Evolutionary conservation across 2,113 vertebrate species (phyloP).

Genomic region (Pardalotus punctatus): DNA sequence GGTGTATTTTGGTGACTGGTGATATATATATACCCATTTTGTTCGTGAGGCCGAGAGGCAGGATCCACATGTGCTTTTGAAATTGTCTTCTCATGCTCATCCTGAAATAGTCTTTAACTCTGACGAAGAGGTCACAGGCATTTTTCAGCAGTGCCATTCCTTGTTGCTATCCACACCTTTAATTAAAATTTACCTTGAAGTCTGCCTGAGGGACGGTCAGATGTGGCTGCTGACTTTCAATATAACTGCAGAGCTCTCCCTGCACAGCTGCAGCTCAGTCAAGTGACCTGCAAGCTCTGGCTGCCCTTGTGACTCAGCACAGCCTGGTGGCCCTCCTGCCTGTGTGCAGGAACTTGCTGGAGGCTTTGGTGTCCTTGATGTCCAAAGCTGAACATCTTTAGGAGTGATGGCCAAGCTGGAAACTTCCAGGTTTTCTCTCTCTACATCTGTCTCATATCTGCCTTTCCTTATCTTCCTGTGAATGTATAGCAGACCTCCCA

Average conservation of each 20-base stretch:
- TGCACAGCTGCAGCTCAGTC: neutral
- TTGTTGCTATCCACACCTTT: neutral
- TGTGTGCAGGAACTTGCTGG: neutral
- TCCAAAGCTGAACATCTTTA: neutral
- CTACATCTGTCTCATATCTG: neutral
- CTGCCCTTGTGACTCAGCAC: neutral
- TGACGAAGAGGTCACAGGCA: neutral
- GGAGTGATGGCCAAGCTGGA: neutral
- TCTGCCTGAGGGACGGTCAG: neutral
- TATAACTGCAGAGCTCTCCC: neutral
- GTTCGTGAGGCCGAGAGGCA: neutral
- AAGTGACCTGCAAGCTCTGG: neutral
- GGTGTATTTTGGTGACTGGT: neutral
- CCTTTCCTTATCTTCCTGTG: neutral
- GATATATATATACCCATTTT: neutral
- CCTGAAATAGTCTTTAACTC: neutral
- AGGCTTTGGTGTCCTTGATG: neutral
- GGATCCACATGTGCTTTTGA: neutral
- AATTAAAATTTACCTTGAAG: constrained; percentile 21
- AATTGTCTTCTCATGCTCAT: neutral
- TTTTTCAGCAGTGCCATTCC: neutral
- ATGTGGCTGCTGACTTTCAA: neutral
- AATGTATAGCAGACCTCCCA: neutral
- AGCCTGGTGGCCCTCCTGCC: neutral
- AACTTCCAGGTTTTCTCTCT: neutral